Base-by-base conservation (phyloP, 2,888 invertebrate species). In the Nomada flava region DNA sequence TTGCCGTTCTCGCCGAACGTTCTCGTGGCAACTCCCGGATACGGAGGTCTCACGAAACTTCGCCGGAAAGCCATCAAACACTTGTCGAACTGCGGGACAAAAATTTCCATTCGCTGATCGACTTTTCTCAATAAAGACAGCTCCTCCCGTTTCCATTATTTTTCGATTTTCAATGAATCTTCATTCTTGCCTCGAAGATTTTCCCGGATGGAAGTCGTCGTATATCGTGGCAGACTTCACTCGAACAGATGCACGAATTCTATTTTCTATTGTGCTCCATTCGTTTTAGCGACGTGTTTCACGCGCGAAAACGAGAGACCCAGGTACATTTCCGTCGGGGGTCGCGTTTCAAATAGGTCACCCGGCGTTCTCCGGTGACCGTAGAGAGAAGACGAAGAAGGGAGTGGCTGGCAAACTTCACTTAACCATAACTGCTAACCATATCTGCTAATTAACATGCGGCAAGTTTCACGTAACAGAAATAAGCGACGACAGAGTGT, bases 391-490 rank as follows among this genome's bases (percentile, higher is more conserved):
- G 76, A 69, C 53, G 47, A 15, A 63, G 76, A 70, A 36, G 71
- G 79, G 44, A 73, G 71, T 65, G 71, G 76, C 75, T 74, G 69
- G 52, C 73, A 80, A 80, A 78, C 77, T 84, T 86, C 83, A 74
- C 78, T 85, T 84, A 84, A 81, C 82, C 87, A 78, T 87, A 86
- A 85, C 85, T 83, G 81, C 74, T 84, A 86, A 87, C 86, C 82
- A 79, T 87, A 87, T 84, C 86, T 86, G 74, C 76, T 87, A 88
- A 87, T 87, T 87, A 88, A 84, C 86, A 86, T 84, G 82, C 84
- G 86, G 79, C 81, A 84, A 81, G 84, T 83, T 85, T 84, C 85
- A 53, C 79, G 84, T 77, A 87, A 87, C 82, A 84, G 87, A 86
- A 87, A 87, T 87, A 87, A 84, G 76, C 87, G 83, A 70, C 86